Evolutionary conservation across 2,113 vertebrate species (phyloP), one percentile per base, ranked within the genome.

Genomic region (Equus przewalskii): DNA sequence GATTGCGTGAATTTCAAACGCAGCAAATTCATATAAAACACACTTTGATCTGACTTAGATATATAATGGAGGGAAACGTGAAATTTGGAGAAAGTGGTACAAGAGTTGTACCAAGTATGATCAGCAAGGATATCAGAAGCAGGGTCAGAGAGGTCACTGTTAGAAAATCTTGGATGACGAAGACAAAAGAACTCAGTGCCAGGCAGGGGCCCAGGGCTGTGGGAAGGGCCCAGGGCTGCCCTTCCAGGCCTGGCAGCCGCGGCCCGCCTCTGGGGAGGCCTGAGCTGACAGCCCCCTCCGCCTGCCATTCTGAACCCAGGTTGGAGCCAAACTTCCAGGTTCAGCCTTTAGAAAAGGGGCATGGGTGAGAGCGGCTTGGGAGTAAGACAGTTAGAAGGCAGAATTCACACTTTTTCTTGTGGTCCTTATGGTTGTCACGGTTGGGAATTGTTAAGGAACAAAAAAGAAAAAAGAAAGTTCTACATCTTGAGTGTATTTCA

Each of bases 61-160:
- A 78, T 26, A 9, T 58, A 46, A 90, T 36, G 86, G 87, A 90
- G 30, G 86, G 87, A 58, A 70, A 36, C n/a, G 62, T 1, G 62
- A 26, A 87, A 62, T 80, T 85, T 76, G 62, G 79, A 95, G 72
- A 60, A 86, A 90, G 80, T 60, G 60, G 16, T 85, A 22, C 84
- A 78, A 58, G 33, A 81, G 30, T 56, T 51, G 51, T 82, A 41
- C 5, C 69, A 79, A 83, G n/a, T 51, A 26, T 28, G 10, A 62
- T 62, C 51, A 44, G 60, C 4, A 28, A 88, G 46, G 22, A 79
- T 91, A 97, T 95, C 54, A 89, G 92, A 91, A 93, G 81, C 72
- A 65, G 94, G 58, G 36, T 41, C 12, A 84, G 73, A 64, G 84
- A 82, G 83, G 22, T 94, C 58, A 64, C 12, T 87, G 56, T 11